Conservation (phyloP, 1,140 invertebrate genomes). For the Aphaenogaster floridana region DNA sequence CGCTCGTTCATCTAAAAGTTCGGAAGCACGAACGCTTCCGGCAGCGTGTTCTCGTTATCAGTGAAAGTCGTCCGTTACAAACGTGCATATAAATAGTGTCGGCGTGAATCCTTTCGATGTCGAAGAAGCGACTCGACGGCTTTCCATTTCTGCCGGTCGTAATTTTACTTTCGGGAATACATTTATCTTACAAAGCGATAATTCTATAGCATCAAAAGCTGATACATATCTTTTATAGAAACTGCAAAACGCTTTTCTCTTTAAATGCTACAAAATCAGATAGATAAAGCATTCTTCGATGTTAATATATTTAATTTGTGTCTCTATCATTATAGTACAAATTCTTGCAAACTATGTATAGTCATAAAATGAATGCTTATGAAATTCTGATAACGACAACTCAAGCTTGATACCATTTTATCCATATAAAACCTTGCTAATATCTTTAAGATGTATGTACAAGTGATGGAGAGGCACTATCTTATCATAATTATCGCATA, state of each 20-base stretch:
- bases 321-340: constrained; percentile 9
- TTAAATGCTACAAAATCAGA: neutral
- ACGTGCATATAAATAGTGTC: constrained; percentile 40
- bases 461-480: neutral
- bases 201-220: neutral
- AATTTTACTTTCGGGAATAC: constrained; percentile 43
- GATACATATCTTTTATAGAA: constrained; percentile 9
- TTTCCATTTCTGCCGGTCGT: constrained; percentile 53
- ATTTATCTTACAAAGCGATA: neutral
- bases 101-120: constrained; percentile 27
- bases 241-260: neutral
- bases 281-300: neutral
- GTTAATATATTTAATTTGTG: neutral
- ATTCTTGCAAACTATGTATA: neutral
- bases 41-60: constrained; percentile 74
- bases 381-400: neutral
- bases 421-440: neutral
- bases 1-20: constrained; percentile 63
- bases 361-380: neutral
- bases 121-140: constrained; percentile 39
- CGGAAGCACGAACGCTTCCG: constrained; percentile 54
- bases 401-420: neutral
- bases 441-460: constrained; percentile 7
- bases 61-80: constrained; percentile 72
- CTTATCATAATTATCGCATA: constrained; percentile 20